These are phyloP conservation scores for Drosophila ficusphila DNA, from an alignment of 1,140 invertebrate genomes.

Conservation along the genomic window DNA sequence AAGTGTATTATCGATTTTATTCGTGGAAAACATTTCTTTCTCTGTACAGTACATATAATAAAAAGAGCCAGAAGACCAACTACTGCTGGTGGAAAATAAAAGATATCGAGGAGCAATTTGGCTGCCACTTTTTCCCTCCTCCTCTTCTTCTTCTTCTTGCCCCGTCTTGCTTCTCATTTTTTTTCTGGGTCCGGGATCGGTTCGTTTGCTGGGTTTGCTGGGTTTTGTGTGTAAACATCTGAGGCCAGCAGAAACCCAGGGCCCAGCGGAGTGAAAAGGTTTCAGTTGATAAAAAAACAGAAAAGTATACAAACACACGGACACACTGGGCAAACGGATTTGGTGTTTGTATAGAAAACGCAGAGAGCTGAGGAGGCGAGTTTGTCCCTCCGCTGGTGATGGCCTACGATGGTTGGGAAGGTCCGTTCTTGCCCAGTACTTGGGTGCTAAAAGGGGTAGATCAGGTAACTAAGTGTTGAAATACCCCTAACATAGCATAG, in stretches of 20 bases:
- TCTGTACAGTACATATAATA: slow-evolving; percentile 38
- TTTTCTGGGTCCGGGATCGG: slow-evolving; percentile 38
- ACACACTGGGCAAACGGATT: slow-evolving; percentile 63
- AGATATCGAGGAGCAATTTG: slow-evolving; percentile 83
- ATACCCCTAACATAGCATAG: no score
- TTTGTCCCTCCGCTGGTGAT: slow-evolving; percentile 56
- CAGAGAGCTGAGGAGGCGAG: slow-evolving; percentile 14
- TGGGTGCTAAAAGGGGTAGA: slow-evolving; percentile 7
- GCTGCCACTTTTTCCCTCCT: slow-evolving; percentile 69
- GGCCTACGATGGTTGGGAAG: slow-evolving; percentile 29
- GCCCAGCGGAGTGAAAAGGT: slow-evolving; percentile 64
- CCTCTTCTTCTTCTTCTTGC: slow-evolving; percentile 2
- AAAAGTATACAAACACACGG: slow-evolving; percentile 63
- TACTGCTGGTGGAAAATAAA: slow-evolving; percentile 75
- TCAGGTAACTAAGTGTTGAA: no score
- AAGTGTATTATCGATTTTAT: no score
- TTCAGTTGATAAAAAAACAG: slow-evolving; percentile 68
- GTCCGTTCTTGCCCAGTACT: slow-evolving; percentile 25
- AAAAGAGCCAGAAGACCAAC: slow-evolving; percentile 54
- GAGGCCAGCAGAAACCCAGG: slow-evolving; percentile 45
- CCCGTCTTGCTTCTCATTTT: not conserved
- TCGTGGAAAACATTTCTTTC: not conserved
- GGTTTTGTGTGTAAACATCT: slow-evolving; percentile 71
- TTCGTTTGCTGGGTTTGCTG: slow-evolving; percentile 38
- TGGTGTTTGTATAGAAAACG: slow-evolving; percentile 74